phyloP scores from a whole-genome alignment of 2,888 invertebrate genomes.

The Taphrorychus bicolor region DNA sequence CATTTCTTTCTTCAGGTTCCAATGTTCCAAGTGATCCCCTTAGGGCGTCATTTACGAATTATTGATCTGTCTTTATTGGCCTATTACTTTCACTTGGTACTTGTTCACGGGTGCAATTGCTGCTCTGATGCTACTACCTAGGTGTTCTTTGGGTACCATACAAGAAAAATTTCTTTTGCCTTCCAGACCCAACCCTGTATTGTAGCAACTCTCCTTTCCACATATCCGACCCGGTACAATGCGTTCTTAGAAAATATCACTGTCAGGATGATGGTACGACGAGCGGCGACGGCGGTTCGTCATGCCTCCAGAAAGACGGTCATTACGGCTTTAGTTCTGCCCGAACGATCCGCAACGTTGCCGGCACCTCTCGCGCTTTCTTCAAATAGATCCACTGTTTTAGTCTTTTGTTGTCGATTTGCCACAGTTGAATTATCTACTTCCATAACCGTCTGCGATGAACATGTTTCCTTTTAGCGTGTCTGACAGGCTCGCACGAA shows the following conservation, averaged over 20 bases:
- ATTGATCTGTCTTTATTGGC: no score
- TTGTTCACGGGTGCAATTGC: no score
- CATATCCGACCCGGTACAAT: constrained; percentile 32
- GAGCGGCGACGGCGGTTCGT: constrained; percentile 37
- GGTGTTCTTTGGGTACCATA: no score
- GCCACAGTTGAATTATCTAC: background rate
- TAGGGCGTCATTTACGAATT: no score
- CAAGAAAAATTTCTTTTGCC: background rate
- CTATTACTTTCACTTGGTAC: no score
- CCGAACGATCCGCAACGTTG: constrained; percentile 30
- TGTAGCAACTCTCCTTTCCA: constrained; percentile 13
- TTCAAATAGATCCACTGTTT: background rate
- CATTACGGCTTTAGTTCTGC: constrained; percentile 42
- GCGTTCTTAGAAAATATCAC: constrained; percentile 40
- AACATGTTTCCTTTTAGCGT: background rate
- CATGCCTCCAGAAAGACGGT: constrained; percentile 40
- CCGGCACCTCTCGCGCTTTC: background rate
- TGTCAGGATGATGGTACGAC: constrained; percentile 36
- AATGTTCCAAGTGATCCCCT: no score
- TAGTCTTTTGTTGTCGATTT: no score
- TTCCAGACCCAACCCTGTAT: constrained; percentile 14
- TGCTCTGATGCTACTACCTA: no score
- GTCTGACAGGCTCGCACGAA: background rate
- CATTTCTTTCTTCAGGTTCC: no score
- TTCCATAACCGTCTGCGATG: background rate